Base-by-base conservation (phyloP, 2,888 invertebrate species). In the Monoplex corrugatus region DNA sequence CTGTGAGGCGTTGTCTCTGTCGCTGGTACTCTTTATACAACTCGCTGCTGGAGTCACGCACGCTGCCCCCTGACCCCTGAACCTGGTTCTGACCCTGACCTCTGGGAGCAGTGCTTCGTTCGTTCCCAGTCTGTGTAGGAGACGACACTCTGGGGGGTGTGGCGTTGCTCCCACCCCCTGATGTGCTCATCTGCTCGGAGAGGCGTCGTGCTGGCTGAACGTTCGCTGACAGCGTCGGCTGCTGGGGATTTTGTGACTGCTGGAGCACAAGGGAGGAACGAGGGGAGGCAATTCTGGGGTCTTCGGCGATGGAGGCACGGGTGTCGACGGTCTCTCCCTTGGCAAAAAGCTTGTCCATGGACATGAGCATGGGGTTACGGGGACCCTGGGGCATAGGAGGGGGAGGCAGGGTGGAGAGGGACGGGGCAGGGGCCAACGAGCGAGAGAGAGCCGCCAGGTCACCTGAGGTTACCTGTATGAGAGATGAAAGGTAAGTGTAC, bases 291-390 rank as follows among this genome's bases (percentile, higher is more conserved):
- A 88, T 40, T 3, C 75, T 16, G 43, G 89, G 87, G 50, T 90
- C 91, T 5, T 93, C 91, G 35, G 89, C 57, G 72, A 93, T 91
- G 32, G 92, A 92, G 40, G 92, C 91, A n/a, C 94, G 93, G 19
- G 95, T 95, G 89, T 95, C 92, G 10, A 95, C 91, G 35, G 94
- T 93, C 88, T 94, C 94, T 35, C 93, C 93, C 84, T 94, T 93
- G 63, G 94, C 98, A 95, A 98, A 99, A 75, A 99, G 96, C 92
- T 98, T 97, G 95, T 98, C 98, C 28, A 99, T 98, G 0, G 98
- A 98, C 5, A 98, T 98, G 94, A 98, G 98, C 98, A 99, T 98
- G 10, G 96, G 95, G 92, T 96, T 96, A 91, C 96, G 95, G 75
- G 87, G 89, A 40, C 91, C 72, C 28, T 78, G 75, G 28, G 44